Conservation (phyloP, 1,140 invertebrate genomes). For the Triops longicaudatus region DNA sequence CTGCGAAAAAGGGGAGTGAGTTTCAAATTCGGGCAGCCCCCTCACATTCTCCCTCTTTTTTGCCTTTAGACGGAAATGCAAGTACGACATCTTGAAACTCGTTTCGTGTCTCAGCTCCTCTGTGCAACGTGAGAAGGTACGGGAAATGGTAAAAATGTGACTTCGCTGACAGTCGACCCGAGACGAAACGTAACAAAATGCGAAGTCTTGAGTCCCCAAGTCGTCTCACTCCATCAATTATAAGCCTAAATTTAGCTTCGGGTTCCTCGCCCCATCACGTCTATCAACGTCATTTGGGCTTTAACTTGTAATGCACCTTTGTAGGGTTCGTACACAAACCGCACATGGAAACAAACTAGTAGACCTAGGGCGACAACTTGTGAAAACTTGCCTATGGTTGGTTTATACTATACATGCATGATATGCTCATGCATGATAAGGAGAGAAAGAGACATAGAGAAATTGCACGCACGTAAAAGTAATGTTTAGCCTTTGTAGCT, state of each 20-base stretch:
- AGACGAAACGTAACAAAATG: slow-evolving; percentile 11
- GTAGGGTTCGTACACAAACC: background rate
- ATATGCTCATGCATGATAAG: background rate
- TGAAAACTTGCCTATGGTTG: background rate
- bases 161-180: slow-evolving; percentile 10
- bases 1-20: background rate
- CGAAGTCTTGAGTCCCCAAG: background rate
- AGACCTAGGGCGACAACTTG: background rate
- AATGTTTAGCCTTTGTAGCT: background rate
- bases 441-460: background rate
- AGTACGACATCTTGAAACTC: slow-evolving; percentile 2
- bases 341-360: background rate
- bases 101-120: background rate
- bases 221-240: slow-evolving; percentile 6
- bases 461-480: background rate
- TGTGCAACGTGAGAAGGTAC: background rate
- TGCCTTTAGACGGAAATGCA: background rate
- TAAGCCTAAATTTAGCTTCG: slow-evolving; percentile 1
- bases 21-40: background rate
- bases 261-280: background rate
- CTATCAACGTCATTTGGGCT: background rate
- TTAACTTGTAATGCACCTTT: background rate
- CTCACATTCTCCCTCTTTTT: background rate
- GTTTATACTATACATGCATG: background rate
- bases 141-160: slow-evolving; percentile 1